Percentiles rank a stretch among this genome's conserved stretches.
These are phyloP conservation scores for Dasyprocta punctata DNA, from an alignment of 2,113 vertebrate species.

Conservation along the genomic window DNA sequence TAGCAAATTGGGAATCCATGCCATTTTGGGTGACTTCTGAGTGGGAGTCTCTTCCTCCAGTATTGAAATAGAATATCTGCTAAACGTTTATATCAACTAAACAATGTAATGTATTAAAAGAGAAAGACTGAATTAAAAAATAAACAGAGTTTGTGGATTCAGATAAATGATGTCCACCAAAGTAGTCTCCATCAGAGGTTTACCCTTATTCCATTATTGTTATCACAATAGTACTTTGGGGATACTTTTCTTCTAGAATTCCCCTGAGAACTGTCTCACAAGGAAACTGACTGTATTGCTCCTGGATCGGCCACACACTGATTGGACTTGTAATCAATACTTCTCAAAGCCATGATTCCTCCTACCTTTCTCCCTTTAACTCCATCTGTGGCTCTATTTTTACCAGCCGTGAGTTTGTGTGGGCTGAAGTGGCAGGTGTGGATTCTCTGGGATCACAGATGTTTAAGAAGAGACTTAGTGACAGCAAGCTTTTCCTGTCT, in stretches of 20 bases:
- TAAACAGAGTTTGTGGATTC: neutral
- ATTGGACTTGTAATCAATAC: rapidly evolving
- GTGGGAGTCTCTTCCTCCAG: neutral
- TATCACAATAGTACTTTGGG: neutral
- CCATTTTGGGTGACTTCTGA: neutral
- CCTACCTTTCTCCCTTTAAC: neutral
- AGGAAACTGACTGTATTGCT: neutral
- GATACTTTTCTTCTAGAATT: neutral
- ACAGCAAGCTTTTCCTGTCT: neutral
- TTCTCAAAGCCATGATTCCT: neutral
- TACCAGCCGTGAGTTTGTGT: neutral
- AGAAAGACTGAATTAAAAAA: neutral
- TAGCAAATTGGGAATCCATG: rapidly evolving
- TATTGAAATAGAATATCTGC: neutral
- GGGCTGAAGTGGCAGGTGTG: neutral
- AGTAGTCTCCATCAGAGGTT: neutral
- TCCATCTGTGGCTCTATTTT: neutral
- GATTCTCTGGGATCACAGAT: neutral
- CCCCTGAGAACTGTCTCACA: neutral
- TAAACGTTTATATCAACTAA: neutral
- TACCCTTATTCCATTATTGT: neutral
- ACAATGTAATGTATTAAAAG: neutral
- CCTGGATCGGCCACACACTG: neutral
- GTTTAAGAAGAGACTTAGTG: neutral
- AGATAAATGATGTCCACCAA: neutral